Evolutionary conservation across 2,113 vertebrate genomes (phyloP).

Genomic region (Hymenochirus boettgeri): DNA sequence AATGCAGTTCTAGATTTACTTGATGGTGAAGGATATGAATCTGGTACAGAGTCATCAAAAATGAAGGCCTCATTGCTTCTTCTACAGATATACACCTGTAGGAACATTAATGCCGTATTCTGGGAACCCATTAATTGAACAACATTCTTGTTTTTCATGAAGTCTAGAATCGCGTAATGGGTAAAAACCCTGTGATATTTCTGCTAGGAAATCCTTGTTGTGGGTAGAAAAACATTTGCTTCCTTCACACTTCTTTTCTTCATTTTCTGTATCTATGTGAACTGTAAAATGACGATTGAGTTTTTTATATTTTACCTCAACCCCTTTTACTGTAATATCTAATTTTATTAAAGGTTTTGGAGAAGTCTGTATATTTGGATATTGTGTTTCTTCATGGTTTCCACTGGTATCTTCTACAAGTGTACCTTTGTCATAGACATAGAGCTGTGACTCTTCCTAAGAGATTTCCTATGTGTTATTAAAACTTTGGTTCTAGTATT

Average conservation of each 20-base stretch:
- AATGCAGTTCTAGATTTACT: constrained; percentile 48
- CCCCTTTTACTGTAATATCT: constrained; percentile 49
- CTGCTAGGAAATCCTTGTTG: constrained; percentile 48
- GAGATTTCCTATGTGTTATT: constrained; percentile 48
- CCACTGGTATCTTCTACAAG: neutral
- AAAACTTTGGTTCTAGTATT: constrained; percentile 48
- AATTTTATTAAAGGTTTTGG: constrained; percentile 53
- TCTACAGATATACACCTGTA: constrained; percentile 59
- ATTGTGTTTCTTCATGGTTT: constrained; percentile 14
- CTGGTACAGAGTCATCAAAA: constrained; percentile 35
- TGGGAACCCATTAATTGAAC: constrained; percentile 22
- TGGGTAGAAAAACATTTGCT: constrained; percentile 23
- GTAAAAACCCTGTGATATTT: constrained; percentile 44
- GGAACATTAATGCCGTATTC: constrained; percentile 51
- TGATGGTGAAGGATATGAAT: constrained; percentile 34
- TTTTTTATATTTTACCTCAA: constrained; percentile 49
- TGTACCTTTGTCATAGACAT: constrained; percentile 17
- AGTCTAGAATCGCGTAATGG: constrained; percentile 43
- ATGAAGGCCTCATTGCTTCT: constrained; percentile 48
- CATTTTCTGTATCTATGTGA: constrained; percentile 50
- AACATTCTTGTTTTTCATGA: constrained; percentile 42
- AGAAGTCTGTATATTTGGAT: constrained; percentile 29
- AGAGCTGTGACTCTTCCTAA: constrained; percentile 37
- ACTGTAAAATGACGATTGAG: constrained; percentile 51
- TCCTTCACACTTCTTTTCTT: constrained; percentile 15